Percentiles rank a stretch among this genome's conserved stretches.
These are phyloP conservation scores for Pristiophorus japonicus DNA, from an alignment of 2,113 vertebrate species.

Conservation along the genomic window DNA sequence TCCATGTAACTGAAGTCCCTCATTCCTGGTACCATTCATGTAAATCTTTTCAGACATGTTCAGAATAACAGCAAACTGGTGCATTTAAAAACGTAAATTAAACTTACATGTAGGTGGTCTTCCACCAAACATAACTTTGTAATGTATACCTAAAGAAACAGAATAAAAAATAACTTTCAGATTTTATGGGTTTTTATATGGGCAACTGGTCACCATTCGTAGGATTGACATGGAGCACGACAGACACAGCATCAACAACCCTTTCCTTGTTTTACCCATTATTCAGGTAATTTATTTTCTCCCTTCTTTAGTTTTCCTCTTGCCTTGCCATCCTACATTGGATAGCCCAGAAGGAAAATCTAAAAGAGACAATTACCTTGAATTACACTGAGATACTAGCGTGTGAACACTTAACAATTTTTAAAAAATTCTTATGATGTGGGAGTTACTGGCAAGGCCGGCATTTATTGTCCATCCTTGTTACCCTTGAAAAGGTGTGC, in stretches of 20 bases:
- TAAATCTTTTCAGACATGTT: too few species aligned
- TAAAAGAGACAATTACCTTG: not conserved
- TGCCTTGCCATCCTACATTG: not conserved
- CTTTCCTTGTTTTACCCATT: not conserved
- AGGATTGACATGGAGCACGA: not conserved
- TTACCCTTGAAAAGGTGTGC: too few species aligned
- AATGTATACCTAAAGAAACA: too few species aligned
- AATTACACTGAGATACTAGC: not conserved
- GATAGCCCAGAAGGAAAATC: not conserved
- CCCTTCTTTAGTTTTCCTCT: not conserved
- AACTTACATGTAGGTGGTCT: too few species aligned
- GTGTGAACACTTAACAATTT: too few species aligned
- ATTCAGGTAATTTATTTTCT: not conserved
- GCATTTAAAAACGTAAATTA: not conserved
- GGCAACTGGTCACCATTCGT: not conserved
- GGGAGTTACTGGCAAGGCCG: too few species aligned
- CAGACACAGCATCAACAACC: not conserved
- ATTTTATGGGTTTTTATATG: not conserved
- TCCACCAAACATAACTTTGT: too few species aligned
- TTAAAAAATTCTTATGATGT: too few species aligned
- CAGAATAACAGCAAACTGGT: too few species aligned
- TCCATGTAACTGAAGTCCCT: too few species aligned
- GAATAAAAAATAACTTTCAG: not conserved
- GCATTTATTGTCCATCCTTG: too few species aligned
- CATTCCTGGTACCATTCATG: too few species aligned